Percentiles rank a stretch among this genome's conserved stretches.
phyloP scores from a whole-genome alignment of 2,888 invertebrate genomes.

The Phytoseiulus persimilis region DNA sequence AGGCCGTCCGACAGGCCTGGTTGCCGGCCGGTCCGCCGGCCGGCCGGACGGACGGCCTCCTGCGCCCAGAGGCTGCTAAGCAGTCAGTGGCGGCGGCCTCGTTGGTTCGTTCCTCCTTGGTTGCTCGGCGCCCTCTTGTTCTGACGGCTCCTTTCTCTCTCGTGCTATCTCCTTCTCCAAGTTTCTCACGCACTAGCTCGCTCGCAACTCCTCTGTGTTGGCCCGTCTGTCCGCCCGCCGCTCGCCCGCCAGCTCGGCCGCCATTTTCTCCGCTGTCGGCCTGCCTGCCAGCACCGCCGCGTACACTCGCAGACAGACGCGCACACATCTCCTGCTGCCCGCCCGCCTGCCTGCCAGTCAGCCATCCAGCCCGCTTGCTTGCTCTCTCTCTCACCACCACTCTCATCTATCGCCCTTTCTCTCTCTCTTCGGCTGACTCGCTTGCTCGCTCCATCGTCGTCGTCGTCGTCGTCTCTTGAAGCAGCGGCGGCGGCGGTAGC shows the following conservation, averaged over 20 bases:
- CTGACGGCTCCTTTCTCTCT: not conserved
- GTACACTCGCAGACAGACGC: not conserved
- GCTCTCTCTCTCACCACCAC: not conserved
- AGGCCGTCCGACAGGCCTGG: too few species aligned
- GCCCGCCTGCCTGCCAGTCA: not conserved
- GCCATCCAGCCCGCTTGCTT: not conserved
- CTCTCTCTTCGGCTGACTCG: not conserved
- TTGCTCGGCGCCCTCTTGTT: constrained; percentile 5
- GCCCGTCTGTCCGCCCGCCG: not conserved
- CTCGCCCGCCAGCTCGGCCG: not conserved
- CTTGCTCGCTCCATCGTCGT: not conserved
- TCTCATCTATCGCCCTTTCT: not conserved
- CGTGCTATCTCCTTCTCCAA: not conserved
- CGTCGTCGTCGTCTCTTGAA: not conserved
- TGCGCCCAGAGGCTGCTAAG: not conserved
- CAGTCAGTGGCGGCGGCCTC: not conserved
- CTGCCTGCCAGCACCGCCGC: not conserved
- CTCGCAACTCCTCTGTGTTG: not conserved
- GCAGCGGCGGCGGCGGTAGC: not conserved
- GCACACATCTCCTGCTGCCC: not conserved
- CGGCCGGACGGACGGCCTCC: not conserved
- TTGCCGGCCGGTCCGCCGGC: not conserved
- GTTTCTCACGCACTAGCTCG: not conserved
- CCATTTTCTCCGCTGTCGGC: not conserved
- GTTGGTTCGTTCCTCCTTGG: not conserved